phyloP scores from a whole-genome alignment of 2,113 vertebrate species.

The Mionectes macconnelli region DNA sequence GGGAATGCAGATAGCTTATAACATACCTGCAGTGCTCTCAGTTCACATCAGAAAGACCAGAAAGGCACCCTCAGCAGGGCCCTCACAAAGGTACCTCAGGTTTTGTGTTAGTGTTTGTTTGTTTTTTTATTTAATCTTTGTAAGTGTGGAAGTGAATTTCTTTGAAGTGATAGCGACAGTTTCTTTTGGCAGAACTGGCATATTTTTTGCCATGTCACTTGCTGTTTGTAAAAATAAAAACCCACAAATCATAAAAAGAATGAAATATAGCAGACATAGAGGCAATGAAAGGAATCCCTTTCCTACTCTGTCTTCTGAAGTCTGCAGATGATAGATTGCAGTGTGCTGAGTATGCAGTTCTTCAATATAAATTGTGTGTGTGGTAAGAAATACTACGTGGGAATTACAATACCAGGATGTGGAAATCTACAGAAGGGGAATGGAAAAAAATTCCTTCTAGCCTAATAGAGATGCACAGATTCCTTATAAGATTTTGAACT shows the following conservation, averaged over 20 bases:
- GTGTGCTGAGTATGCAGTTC: neutral
- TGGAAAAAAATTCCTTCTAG: neutral
- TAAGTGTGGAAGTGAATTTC: neutral
- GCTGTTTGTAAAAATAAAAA: neutral
- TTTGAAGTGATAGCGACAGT: neutral
- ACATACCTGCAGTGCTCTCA: neutral
- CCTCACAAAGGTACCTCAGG: fast-evolving
- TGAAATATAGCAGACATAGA: neutral
- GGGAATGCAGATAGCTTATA: neutral
- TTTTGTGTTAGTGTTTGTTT: neutral
- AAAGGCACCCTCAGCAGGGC: neutral
- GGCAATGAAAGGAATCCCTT: neutral
- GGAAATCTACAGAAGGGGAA: neutral
- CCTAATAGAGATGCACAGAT: neutral
- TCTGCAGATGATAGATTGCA: neutral
- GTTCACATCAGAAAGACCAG: neutral
- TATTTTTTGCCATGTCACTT: neutral
- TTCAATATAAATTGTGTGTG: fast-evolving
- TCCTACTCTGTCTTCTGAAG: neutral
- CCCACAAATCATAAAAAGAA: neutral
- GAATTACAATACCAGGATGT: neutral
- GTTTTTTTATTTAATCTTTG: neutral
- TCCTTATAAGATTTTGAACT: neutral
- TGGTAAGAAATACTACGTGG: neutral
- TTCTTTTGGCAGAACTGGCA: neutral